These are phyloP conservation scores for Anarsia innoxiella DNA, from an alignment of 2,888 invertebrate species.

Conservation along the genomic window DNA sequence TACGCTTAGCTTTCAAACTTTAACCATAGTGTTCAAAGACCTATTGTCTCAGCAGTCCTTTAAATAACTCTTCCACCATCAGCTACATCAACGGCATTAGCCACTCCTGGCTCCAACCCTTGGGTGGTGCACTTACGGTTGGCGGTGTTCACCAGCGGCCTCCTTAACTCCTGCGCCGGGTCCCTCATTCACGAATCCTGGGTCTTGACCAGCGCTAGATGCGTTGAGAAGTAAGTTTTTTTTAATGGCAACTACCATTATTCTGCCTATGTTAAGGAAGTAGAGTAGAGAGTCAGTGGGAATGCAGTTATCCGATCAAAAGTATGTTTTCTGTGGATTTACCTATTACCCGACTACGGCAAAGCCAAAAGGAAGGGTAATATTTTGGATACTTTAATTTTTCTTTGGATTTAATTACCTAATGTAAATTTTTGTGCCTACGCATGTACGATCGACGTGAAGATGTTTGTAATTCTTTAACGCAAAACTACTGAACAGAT, in stretches of 20 bases:
- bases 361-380: background rate
- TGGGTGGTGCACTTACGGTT: conserved; percentile 52
- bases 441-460: no score
- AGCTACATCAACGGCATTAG: conserved; percentile 13
- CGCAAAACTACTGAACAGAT: no score
- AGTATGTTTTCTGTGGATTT: background rate
- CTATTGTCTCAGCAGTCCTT: background rate
- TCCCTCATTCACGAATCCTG: conserved; percentile 35
- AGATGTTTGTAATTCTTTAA: no score
- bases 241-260: background rate
- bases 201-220: conserved; percentile 39
- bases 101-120: conserved; percentile 38
- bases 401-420: background rate
- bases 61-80: no score
- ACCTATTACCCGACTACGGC: background rate
- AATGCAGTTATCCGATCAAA: background rate
- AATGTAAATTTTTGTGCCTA: no score
- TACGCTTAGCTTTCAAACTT: conserved; percentile 11
- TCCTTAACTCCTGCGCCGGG: conserved; percentile 37
- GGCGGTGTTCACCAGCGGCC: conserved; percentile 33
- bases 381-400: background rate
- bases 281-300: background rate
- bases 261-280: no score
- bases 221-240: conserved; percentile 31
- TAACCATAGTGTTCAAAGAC: background rate